Conservation (phyloP, 2,888 invertebrate species). For the Dione vanillae region DNA sequence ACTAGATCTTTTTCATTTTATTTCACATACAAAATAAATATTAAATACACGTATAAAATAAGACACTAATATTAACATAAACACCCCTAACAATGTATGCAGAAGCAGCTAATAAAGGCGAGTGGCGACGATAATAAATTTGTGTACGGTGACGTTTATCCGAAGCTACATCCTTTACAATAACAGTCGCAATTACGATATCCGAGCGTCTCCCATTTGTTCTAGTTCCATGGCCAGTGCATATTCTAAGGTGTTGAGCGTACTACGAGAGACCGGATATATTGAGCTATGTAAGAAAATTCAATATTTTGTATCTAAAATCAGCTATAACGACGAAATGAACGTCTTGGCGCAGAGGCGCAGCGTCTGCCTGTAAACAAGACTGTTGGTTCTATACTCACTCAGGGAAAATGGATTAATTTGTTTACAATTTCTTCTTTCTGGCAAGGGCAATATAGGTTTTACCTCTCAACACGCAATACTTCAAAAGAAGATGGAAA, state of each 20-base stretch:
- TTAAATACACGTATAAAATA: background rate
- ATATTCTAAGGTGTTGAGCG: constrained; percentile 42
- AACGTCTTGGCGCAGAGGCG: no score
- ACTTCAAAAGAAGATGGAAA: no score
- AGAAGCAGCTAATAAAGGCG: constrained; percentile 79
- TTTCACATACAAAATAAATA: no score
- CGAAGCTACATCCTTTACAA: constrained; percentile 82
- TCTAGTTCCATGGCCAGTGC: constrained; percentile 59
- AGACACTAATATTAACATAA: background rate
- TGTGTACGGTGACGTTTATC: constrained; percentile 80
- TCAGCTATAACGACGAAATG: no score
- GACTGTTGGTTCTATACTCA: no score
- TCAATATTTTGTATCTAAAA: no score
- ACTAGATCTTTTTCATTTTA: no score
- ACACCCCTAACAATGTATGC: constrained; percentile 66
- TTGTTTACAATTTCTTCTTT: no score
- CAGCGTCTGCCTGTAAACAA: no score
- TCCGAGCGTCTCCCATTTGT: constrained; percentile 77
- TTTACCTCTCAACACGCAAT: no score
- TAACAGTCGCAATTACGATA: constrained; percentile 79
- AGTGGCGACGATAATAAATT: constrained; percentile 74
- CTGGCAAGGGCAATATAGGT: no score
- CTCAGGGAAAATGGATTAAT: no score
- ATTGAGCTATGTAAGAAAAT: background rate
- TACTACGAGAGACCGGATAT: background rate